Base-by-base conservation (phyloP, 2,797 vertebrate species). In the Aplochiton taeniatus region DNA sequence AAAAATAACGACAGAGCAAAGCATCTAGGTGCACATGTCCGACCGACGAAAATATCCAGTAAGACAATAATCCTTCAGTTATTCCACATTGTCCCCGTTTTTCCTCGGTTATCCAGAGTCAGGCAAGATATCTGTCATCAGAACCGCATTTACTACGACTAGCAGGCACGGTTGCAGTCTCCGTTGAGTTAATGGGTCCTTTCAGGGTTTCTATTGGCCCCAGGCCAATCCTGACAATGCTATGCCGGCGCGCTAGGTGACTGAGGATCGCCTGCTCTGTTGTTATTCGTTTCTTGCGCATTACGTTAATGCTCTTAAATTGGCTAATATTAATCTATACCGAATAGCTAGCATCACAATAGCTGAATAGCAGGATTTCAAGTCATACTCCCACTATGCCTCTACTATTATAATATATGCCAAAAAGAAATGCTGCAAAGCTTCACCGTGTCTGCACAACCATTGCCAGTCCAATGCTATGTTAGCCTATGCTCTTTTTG, bases 131-230 rank as follows among this genome's bases (percentile, higher is more conserved):
- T 72, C 65, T 60, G 58, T 78, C 76, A 86, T 84, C 82, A 79
- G 80, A 79, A 57, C 83, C 85, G 89, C 88, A 88, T 90, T 88
- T 85, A 87, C 88, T 88, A 86, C 84, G 66, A 72, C 63, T 79
- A 59, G 17, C 60, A 65, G 45, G 16, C 48, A 44, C 16, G 9
- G 42, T 45, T 59, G 43, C n/a, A 42, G 63, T 67, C 18, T 45
- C 52, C 3, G 46, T 20, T 47, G 43, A 59, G 62, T 77, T 60
- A 72, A 76, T 46, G 52, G 63, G 44, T 69, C 52, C 51, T 69
- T 68, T 58, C 65, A 16, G 76, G 76, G 72, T 70, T 61, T 69
- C 60, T 63, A 61, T 48, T 51, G 79, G 73, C 68, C 54, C 44
- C 16, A 0, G 49, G 80, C 76, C 75, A 73, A 63, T 68, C 63